Evolutionary conservation across 2,797 vertebrate species (phyloP).

Genomic region (Aplochiton taeniatus): DNA sequence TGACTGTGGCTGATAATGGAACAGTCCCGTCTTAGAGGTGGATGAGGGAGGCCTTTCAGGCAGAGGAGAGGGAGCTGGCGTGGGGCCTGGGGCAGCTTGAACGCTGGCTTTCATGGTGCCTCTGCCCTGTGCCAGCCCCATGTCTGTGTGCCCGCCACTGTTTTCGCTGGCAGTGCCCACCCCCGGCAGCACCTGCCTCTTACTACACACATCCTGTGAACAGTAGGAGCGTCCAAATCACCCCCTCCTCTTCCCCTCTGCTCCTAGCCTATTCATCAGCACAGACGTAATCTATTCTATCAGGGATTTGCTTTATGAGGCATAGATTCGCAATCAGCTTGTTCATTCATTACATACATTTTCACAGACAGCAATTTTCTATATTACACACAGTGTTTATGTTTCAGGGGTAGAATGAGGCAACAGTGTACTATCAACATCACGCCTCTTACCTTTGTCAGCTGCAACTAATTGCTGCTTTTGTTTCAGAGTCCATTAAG

Average conservation of each 20-base stretch:
- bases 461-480: neutral
- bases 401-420: neutral
- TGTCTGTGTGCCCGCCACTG: conserved; percentile 31
- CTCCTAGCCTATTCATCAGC: neutral
- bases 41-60: conserved; percentile 33
- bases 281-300: neutral
- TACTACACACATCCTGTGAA: conserved; percentile 25
- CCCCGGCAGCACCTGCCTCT: conserved; percentile 32
- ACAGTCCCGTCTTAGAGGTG: conserved; percentile 35
- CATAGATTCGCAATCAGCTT: neutral
- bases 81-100: conserved; percentile 31
- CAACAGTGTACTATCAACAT: too few species aligned
- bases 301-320: conserved; percentile 2
- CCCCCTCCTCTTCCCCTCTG: neutral
- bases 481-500: neutral
- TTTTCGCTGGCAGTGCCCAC: conserved; percentile 30
- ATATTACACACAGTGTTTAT: neutral
- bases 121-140: conserved; percentile 12
- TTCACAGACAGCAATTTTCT: conserved; percentile 3
- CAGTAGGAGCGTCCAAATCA: neutral
- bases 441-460: too few species aligned
- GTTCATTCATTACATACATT: conserved; percentile 3
- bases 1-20: conserved; percentile 14
- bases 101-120: conserved; percentile 34
- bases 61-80: conserved; percentile 27